Evolutionary conservation across 2,113 vertebrate species (phyloP).

Genomic region (Clarias batrachus): DNA sequence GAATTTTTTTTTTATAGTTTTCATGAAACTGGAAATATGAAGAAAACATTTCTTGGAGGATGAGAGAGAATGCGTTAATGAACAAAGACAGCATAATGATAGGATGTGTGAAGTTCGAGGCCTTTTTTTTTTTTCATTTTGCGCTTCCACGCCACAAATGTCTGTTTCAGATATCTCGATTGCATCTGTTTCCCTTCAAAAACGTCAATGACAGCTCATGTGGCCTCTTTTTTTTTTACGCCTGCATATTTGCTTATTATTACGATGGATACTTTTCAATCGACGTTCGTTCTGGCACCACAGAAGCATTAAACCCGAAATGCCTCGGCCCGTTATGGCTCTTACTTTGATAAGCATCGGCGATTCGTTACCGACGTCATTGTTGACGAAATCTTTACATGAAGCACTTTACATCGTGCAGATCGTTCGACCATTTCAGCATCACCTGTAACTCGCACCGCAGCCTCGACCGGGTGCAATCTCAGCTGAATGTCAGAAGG

Average conservation of each 20-base stretch:
- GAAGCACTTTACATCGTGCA: slow-evolving; percentile 50
- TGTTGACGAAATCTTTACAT: background rate
- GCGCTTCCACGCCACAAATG: background rate
- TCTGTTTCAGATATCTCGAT: slow-evolving; percentile 31
- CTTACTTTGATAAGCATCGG: slow-evolving; percentile 18
- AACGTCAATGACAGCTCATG: slow-evolving; percentile 8
- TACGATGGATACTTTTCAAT: slow-evolving; percentile 5
- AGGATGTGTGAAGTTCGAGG: slow-evolving; percentile 9
- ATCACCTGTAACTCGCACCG: slow-evolving; percentile 54
- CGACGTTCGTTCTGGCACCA: background rate
- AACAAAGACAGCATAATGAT: slow-evolving; percentile 23
- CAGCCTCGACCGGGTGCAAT: background rate
- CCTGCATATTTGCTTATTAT: slow-evolving; percentile 16
- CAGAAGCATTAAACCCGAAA: slow-evolving; percentile 13
- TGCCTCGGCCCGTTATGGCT: background rate
- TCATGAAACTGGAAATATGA: slow-evolving; percentile 36
- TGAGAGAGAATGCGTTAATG: slow-evolving; percentile 6
- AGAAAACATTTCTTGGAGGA: slow-evolving; percentile 1
- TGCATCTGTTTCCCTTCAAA: slow-evolving; percentile 28
- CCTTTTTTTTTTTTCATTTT: slow-evolving; percentile 17
- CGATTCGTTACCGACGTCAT: slow-evolving; percentile 5
- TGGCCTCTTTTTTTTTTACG: slow-evolving; percentile 9
- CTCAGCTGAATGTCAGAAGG: background rate
- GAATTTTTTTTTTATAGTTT: slow-evolving; percentile 27
- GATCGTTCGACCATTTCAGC: slow-evolving; percentile 62